phyloP scores from a whole-genome alignment of 2,113 vertebrate genomes.

The Colossoma macropomum region DNA sequence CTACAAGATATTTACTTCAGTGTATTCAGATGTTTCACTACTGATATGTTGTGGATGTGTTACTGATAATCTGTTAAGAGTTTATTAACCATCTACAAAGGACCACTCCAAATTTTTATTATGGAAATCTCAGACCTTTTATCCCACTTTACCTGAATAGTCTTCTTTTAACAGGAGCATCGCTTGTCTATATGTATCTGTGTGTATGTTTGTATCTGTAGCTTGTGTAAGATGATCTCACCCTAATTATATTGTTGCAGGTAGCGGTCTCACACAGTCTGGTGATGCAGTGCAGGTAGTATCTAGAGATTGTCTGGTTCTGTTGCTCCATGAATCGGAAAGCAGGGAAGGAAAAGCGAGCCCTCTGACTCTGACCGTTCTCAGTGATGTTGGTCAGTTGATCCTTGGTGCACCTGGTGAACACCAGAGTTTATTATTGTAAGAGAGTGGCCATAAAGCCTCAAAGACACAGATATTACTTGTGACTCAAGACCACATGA shows the following conservation, averaged over 20 bases:
- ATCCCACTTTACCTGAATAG: no score
- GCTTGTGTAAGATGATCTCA: constrained; percentile 53
- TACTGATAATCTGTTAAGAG: no score
- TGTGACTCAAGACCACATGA: no score
- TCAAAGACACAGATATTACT: no score
- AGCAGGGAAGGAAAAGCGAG: constrained; percentile 74
- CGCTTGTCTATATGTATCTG: not conserved
- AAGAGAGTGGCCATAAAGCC: not conserved
- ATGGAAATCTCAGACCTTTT: no score
- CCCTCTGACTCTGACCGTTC: constrained; percentile 75
- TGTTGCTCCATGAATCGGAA: constrained; percentile 81
- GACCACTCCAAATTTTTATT: no score
- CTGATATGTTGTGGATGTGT: no score
- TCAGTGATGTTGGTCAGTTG: constrained; percentile 64
- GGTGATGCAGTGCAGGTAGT: constrained; percentile 77
- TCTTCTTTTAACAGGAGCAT: no score
- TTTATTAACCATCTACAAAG: no score
- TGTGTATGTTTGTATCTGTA: not conserved
- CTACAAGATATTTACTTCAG: no score
- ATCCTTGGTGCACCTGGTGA: constrained; percentile 74
- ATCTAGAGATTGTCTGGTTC: constrained; percentile 72
- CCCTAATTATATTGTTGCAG: constrained; percentile 72
- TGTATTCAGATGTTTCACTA: no score
- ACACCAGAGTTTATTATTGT: constrained; percentile 40
- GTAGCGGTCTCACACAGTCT: constrained; percentile 72